phyloP scores from a whole-genome alignment of 2,797 vertebrate genomes.

The Cryptoblepharus egeriae region DNA sequence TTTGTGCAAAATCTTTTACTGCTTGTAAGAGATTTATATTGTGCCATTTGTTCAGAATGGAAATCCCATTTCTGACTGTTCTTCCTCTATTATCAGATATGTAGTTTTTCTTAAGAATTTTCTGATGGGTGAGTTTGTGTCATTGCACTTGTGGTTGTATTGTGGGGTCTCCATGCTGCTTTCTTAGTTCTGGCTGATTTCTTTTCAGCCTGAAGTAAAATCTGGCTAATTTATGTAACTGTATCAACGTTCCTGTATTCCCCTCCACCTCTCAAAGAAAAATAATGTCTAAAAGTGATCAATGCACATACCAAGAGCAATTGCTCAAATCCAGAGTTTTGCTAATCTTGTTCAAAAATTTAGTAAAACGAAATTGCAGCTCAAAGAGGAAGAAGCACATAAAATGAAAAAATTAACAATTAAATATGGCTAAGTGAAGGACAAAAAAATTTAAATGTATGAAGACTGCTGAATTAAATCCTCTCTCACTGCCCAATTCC shows the following conservation, averaged over 20 bases:
- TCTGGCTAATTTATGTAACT: neutral
- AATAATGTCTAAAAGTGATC: neutral
- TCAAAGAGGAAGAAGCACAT: neutral
- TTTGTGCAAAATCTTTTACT: neutral
- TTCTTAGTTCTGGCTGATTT: neutral
- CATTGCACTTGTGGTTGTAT: too few species aligned
- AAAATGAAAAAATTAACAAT: neutral
- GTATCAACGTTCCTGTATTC: neutral
- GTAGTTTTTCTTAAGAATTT: neutral
- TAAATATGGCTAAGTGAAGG: neutral
- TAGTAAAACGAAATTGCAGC: neutral
- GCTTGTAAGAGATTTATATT: neutral
- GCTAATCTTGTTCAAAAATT: too few species aligned
- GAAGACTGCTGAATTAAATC: neutral
- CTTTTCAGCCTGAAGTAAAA: neutral
- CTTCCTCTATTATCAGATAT: neutral
- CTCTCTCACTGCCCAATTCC: too few species aligned
- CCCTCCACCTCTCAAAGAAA: too few species aligned
- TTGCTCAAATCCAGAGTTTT: neutral
- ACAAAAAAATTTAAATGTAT: neutral
- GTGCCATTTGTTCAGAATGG: neutral
- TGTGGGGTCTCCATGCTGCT: neutral
- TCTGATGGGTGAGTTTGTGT: too few species aligned
- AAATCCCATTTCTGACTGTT: neutral
- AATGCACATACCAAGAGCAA: neutral